These are phyloP conservation scores for Rhinogobio ventralis DNA, from an alignment of 2,797 vertebrate species.

Conservation along the genomic window DNA sequence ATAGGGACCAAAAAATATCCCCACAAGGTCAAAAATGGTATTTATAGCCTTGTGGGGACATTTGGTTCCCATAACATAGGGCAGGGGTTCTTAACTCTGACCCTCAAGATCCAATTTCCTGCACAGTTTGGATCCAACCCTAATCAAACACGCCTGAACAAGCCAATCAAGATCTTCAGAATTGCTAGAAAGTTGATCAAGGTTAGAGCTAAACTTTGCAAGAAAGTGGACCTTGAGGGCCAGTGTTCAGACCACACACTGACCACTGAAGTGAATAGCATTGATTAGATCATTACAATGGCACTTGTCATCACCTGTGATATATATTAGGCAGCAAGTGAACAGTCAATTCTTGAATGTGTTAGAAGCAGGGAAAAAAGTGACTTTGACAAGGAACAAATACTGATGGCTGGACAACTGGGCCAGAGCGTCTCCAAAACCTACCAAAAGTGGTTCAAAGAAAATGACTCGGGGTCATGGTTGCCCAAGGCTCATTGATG, in stretches of 20 bases:
- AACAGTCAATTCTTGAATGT: too few relatives aligned
- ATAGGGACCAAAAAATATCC: neutral
- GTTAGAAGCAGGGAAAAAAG: neutral
- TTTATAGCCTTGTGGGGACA: neutral
- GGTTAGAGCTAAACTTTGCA: neutral
- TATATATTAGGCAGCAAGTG: too few relatives aligned
- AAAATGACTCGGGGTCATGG: neutral
- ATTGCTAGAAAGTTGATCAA: neutral
- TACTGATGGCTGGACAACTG: neutral
- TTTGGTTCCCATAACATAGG: neutral
- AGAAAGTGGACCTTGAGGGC: neutral
- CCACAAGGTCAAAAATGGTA: neutral
- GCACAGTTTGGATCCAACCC: neutral
- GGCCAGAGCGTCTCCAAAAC: neutral
- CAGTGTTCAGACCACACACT: too few relatives aligned
- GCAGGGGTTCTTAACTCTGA: neutral
- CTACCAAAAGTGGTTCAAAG: neutral
- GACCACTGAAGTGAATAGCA: neutral
- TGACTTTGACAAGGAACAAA: neutral
- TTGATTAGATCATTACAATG: neutral
- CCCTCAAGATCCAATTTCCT: neutral
- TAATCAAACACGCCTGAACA: neutral
- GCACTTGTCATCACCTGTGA: neutral
- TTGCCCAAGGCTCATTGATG: neutral
- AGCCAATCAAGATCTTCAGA: neutral